Percentiles rank a stretch among this genome's conserved stretches.
These are phyloP conservation scores for Rafetus swinhoei DNA, from an alignment of 2,113 vertebrate genomes.

Conservation along the genomic window DNA sequence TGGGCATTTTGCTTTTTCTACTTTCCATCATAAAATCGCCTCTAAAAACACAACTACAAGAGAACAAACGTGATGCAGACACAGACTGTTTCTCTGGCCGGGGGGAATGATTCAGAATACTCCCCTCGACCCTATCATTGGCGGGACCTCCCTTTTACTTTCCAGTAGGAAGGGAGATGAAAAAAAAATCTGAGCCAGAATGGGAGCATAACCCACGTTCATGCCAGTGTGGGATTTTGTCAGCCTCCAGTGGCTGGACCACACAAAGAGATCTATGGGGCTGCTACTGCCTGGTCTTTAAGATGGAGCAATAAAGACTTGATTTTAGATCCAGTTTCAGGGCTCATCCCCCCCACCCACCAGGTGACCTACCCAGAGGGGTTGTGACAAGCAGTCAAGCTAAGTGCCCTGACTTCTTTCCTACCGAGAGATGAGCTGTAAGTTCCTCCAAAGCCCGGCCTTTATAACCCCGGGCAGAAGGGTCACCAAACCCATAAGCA, in stretches of 20 bases:
- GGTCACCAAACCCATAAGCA: constrained; percentile 29
- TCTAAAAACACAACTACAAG: constrained; percentile 81
- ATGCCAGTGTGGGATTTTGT: constrained; percentile 43
- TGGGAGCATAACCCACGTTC: not conserved
- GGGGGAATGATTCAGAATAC: constrained; percentile 70
- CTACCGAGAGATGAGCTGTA: not conserved
- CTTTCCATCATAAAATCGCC: constrained; percentile 85
- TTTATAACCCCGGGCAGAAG: constrained; percentile 23
- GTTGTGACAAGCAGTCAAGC: constrained; percentile 42
- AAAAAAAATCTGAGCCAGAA: constrained; percentile 25
- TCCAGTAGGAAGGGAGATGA: not conserved
- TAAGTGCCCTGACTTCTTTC: constrained; percentile 53
- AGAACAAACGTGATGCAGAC: constrained; percentile 84
- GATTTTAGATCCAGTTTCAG: constrained; percentile 30
- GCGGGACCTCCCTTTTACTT: constrained; percentile 29
- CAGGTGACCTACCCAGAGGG: constrained; percentile 25
- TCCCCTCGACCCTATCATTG: constrained; percentile 2
- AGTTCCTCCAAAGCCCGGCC: constrained; percentile 29
- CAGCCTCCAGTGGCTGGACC: not conserved
- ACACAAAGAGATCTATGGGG: not conserved
- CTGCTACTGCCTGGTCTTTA: constrained; percentile 9
- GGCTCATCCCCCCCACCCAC: constrained; percentile 32
- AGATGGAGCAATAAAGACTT: constrained; percentile 23
- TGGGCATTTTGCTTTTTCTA: constrained; percentile 77
- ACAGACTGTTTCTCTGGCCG: constrained; percentile 76